A percentile compares a stretch with the other conserved stretches of the same genome.
phyloP scores from a whole-genome alignment of 2,797 vertebrate genomes.

The Falco naumanni region DNA sequence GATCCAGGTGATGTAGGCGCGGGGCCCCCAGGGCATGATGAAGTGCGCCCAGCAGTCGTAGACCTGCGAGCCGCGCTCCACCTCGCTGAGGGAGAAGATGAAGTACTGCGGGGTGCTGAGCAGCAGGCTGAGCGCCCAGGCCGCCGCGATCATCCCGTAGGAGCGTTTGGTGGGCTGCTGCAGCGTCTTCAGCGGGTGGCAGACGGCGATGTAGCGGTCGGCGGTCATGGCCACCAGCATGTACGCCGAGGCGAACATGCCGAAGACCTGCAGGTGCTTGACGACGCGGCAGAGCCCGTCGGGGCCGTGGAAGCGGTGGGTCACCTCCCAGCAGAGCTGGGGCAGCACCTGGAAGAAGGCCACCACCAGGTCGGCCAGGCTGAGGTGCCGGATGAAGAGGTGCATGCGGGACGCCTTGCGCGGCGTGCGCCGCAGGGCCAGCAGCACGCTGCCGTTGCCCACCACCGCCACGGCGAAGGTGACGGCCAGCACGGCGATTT shows the following conservation, averaged over 20 bases:
- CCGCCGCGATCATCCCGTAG: constrained; percentile 88
- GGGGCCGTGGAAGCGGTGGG: constrained; percentile 92
- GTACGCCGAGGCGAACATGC: constrained; percentile 97
- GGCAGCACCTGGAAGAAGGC: constrained; percentile 97
- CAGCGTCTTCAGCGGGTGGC: constrained; percentile 94
- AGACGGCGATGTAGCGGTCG: constrained; percentile 97
- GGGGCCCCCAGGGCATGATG: constrained; percentile 87
- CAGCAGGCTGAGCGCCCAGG: constrained; percentile 90
- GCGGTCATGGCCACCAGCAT: constrained; percentile 98
- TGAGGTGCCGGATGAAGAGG: constrained; percentile 95
- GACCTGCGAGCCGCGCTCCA: constrained; percentile 86
- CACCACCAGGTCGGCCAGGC: constrained; percentile 93
- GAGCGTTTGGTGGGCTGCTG: constrained; percentile 91
- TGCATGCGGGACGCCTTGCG: constrained; percentile 95
- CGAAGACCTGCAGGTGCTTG: constrained; percentile 94
- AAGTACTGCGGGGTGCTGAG: constrained; percentile 94
- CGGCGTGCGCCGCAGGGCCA: constrained; percentile 90
- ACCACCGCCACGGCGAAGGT: constrained; percentile 91
- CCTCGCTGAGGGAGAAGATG: constrained; percentile 93
- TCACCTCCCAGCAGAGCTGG: constrained; percentile 95
- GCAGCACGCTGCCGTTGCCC: constrained; percentile 89
- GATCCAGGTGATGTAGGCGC: constrained; percentile 95
- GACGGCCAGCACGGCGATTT: constrained; percentile 90
- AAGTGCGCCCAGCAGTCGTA: constrained; percentile 96
- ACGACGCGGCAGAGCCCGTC: constrained; percentile 94